These are phyloP conservation scores for Nomada fucata DNA, from an alignment of 2,888 invertebrate species.

Conservation along the genomic window DNA sequence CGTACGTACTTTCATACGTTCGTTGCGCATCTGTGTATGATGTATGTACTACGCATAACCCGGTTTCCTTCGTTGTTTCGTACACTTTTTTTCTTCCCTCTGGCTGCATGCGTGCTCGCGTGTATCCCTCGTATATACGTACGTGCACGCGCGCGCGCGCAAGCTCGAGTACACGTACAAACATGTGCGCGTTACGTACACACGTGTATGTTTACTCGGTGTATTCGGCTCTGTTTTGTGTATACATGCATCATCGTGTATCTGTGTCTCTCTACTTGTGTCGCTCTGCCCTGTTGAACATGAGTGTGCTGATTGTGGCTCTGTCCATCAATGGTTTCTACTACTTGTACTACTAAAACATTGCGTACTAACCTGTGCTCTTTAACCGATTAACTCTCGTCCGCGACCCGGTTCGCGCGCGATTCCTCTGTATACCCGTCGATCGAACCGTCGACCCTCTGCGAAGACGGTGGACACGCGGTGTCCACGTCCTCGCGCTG, in stretches of 20 bases:
- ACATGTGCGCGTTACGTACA: constrained; percentile 3
- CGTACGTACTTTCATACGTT: constrained; percentile 13
- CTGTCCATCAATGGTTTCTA: constrained; percentile 83
- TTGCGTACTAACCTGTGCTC: constrained; percentile 75
- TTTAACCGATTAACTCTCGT: constrained; percentile 68
- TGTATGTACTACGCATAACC: constrained; percentile 22
- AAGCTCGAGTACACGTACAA: constrained; percentile 59
- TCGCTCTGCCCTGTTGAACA: constrained; percentile 76
- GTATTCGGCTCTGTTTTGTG: constrained; percentile 49
- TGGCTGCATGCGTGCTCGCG: constrained; percentile 33
- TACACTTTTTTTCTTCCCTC: constrained; percentile 11
- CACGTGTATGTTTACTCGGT: neutral
- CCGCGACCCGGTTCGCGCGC: constrained; percentile 54
- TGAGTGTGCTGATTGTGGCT: constrained; percentile 83
- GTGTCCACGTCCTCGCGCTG: neutral
- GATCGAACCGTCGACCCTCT: no score
- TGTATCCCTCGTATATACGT: constrained; percentile 33
- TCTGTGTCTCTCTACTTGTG: constrained; percentile 69
- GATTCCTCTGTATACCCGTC: neutral
- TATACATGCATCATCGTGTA: constrained; percentile 47
- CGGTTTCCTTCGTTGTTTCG: neutral
- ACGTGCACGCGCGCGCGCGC: constrained; percentile 40
- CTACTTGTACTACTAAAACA: constrained; percentile 63
- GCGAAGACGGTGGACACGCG: no score
- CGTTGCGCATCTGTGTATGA: constrained; percentile 20